Conservation (phyloP, 2,113 vertebrate species). For the Pteropus alecto region DNA sequence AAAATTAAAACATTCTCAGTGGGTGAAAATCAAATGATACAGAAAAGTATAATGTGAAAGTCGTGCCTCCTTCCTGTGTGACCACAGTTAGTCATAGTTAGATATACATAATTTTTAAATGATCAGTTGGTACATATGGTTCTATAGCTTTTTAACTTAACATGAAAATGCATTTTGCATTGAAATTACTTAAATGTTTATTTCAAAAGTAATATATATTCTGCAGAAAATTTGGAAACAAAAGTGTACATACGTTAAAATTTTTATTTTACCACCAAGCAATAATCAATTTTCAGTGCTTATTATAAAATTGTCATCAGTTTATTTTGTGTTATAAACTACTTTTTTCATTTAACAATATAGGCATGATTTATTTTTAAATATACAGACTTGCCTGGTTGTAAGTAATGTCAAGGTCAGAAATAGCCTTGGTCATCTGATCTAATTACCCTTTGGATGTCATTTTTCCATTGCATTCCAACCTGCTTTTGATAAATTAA, state of each 20-base stretch:
- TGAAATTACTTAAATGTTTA: not conserved
- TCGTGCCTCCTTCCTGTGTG: not conserved
- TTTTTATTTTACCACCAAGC: not conserved
- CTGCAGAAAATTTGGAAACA: not conserved
- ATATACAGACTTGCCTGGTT: not conserved
- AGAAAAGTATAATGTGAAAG: not conserved
- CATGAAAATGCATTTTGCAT: not conserved
- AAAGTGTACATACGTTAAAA: not conserved
- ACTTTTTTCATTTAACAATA: not conserved
- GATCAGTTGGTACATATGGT: not conserved
- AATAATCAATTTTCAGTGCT: not conserved
- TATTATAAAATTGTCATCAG: not conserved
- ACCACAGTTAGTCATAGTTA: not conserved
- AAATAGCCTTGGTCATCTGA: not conserved
- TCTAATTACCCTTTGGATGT: not conserved
- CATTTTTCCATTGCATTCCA: not conserved
- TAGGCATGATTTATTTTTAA: not conserved
- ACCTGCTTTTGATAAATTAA: not conserved
- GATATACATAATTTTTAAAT: not conserved
- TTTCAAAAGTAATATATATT: not conserved
- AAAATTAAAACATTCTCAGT: not conserved
- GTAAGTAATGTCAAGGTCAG: not conserved
- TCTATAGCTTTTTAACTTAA: not conserved
- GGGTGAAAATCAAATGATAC: not conserved
- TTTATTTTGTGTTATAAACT: not conserved